phyloP scores from a whole-genome alignment of 2,888 invertebrate genomes.

The Cerastis leucographa region DNA sequence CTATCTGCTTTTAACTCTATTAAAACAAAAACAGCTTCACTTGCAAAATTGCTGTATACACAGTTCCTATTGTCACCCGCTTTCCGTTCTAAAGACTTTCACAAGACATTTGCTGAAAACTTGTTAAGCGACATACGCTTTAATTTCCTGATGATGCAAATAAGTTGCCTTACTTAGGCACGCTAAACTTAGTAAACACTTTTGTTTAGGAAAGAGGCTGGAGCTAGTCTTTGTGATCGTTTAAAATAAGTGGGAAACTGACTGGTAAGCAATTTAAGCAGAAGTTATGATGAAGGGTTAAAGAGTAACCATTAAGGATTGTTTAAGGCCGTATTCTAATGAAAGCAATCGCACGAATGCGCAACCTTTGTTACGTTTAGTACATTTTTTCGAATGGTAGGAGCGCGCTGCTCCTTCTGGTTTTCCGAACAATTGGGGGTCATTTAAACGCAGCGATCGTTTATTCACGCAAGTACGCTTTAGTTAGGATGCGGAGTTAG shows the following conservation, averaged over 20 bases:
- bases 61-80: slow-evolving; percentile 37
- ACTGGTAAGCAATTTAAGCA: background rate
- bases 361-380: background rate
- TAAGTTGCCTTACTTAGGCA: slow-evolving; percentile 35
- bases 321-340: background rate
- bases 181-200: slow-evolving; percentile 19
- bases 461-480: background rate
- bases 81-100: slow-evolving; percentile 46
- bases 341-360: background rate
- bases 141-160: slow-evolving; percentile 62
- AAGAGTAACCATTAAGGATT: background rate
- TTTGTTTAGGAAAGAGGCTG: slow-evolving; percentile 14
- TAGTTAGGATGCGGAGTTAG: background rate
- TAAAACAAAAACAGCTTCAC: slow-evolving; percentile 39
- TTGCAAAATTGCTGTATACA: slow-evolving; percentile 16
- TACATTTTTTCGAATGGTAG: no score
- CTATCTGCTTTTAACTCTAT: slow-evolving; percentile 3
- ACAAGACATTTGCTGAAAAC: slow-evolving; percentile 49
- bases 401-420: background rate
- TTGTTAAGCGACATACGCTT: slow-evolving; percentile 48
- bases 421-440: background rate
- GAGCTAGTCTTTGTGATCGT: background rate
- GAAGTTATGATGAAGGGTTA: background rate
- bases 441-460: background rate
- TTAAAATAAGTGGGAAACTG: background rate